Base-by-base conservation (phyloP, 2,888 invertebrate species). In the Hirtodrosophila duncani region DNA sequence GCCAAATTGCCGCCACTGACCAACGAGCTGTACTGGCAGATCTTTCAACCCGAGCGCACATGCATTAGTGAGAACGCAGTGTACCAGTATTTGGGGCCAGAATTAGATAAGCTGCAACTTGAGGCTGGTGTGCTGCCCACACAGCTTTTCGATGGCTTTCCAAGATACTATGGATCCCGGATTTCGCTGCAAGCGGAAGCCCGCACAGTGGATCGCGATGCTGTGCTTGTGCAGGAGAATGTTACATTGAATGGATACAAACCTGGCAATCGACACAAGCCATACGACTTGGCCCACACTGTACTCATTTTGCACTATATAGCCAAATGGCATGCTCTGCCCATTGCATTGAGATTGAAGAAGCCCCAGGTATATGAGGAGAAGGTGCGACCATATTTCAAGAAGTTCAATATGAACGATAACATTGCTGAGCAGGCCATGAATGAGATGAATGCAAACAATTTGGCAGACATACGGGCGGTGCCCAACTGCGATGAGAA, bases 141-240 rank as follows among this genome's bases (percentile, higher is more conserved):
- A 0, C 82, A 88, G 7, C 50, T 88, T 0, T 85, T 88, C 26
- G 86, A 90, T 38, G 78, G 89, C 1, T 87, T 89, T 48, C 88
- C 91, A 0, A 86, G 87, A 8, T 90, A 88, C 57, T 91, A 88
- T 68, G 91, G 91, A 0, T 88, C 89, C 0, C 84, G 90, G 29
- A 71, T 89, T 11, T 88, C 87, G 24, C 69, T 88, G 7, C 71
- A 86, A 46, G 63, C 80, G 2, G 50, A 63, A 0, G 50, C 72
- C 1, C 38, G 49, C 1, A 80, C 83, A 13, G 89, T 90, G 1
- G 90, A 90, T 60, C 88, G 90, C 0, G 87, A 90, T 61, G 90
- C 90, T 0, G 88, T 89, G 1, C 83, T 91, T 7, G 70, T 91
- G 2, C 86, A 91, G 67, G 90, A 91, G 64, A 90, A 91, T 78